Evolutionary conservation across 2,113 vertebrate genomes (phyloP).

Genomic region (Phyllopteryx taeniolatus): DNA sequence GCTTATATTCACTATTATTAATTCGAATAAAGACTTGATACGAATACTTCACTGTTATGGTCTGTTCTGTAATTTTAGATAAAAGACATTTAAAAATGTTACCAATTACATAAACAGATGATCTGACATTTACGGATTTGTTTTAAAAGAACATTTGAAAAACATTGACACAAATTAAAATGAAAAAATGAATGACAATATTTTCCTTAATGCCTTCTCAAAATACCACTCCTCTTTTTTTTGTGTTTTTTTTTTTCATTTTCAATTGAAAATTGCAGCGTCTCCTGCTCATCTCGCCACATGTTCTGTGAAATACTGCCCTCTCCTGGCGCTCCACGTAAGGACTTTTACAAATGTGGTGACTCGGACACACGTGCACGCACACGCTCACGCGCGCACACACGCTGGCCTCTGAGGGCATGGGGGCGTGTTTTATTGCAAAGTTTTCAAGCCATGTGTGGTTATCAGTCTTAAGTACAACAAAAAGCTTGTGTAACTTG

Average conservation of each 20-base stretch:
- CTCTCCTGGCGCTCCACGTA: slow-evolving; percentile 79
- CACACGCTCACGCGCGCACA: neutral
- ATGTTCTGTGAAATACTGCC: slow-evolving; percentile 93
- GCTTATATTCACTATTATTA: no score
- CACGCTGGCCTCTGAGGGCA: neutral
- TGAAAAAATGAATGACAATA: neutral
- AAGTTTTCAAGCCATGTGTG: no score
- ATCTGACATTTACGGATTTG: no score
- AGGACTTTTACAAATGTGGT: slow-evolving; percentile 1
- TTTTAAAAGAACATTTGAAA: neutral
- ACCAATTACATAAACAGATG: no score
- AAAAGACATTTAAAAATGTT: no score
- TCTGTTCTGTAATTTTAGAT: no score
- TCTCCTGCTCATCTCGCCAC: slow-evolving; percentile 38
- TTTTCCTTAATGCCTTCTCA: neutral
- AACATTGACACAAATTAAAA: neutral
- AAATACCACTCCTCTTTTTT: neutral
- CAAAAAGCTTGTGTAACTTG: no score
- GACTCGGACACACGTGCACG: neutral
- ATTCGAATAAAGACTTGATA: no score
- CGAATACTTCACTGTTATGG: neutral
- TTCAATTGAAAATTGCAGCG: slow-evolving; percentile 56
- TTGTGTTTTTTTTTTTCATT: slow-evolving; percentile 25
- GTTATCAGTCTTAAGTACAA: no score
- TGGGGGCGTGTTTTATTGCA: neutral